phyloP scores from a whole-genome alignment of 2,888 invertebrate genomes.

The Eudemis profundana region DNA sequence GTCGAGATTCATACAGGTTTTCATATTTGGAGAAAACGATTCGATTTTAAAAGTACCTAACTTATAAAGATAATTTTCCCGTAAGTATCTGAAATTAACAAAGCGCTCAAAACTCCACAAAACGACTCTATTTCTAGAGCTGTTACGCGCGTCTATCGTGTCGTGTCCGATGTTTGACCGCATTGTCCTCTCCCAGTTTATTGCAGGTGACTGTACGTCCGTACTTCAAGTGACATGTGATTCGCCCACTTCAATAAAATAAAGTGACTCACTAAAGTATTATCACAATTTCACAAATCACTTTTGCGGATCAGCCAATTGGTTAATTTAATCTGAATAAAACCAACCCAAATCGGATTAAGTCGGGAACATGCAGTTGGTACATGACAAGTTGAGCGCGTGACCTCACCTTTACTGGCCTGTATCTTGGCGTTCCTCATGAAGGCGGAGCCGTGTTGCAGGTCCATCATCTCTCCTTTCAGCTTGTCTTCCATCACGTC shows the following conservation, averaged over 20 bases:
- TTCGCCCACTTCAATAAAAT: neutral
- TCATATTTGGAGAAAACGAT: too few relatives aligned
- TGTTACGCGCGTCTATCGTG: too few relatives aligned
- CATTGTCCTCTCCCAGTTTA: neutral
- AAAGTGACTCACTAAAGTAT: neutral
- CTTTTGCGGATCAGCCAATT: neutral
- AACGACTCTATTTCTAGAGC: too few relatives aligned
- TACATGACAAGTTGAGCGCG: neutral
- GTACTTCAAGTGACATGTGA: neutral
- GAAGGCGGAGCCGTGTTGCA: conserved; percentile 95
- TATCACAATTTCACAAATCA: neutral
- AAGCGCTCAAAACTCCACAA: too few relatives aligned
- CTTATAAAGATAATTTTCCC: too few relatives aligned
- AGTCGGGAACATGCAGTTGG: neutral
- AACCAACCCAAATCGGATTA: conserved; percentile 7
- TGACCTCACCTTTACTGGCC: conserved; percentile 80
- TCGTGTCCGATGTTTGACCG: neutral
- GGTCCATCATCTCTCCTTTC: conserved; percentile 95
- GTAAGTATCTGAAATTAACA: too few relatives aligned
- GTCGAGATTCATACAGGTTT: too few relatives aligned
- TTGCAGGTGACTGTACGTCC: neutral
- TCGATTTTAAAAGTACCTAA: too few relatives aligned
- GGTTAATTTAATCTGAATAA: neutral
- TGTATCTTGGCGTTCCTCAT: conserved; percentile 91
- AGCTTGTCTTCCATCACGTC: conserved; percentile 94